Conservation (phyloP, 2,888 invertebrate species). For the Thysanoteuthis rhombus region DNA sequence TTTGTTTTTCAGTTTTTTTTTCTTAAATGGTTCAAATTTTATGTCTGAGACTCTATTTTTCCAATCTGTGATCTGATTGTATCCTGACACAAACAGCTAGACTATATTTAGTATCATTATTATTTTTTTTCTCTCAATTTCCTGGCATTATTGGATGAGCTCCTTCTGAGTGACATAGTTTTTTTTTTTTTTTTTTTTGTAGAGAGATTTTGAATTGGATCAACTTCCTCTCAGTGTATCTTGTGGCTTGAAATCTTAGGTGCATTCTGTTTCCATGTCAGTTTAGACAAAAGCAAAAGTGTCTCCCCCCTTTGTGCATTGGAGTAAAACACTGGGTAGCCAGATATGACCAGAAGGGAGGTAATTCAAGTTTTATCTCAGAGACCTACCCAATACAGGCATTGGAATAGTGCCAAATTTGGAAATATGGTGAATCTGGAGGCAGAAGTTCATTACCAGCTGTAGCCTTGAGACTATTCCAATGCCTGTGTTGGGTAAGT, state of each 20-base stretch:
- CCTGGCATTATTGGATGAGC: not conserved
- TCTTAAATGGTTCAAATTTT: not conserved
- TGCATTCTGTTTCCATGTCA: not conserved
- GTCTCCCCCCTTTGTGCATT: too few species aligned
- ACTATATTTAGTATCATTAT: not conserved
- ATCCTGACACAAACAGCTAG: not conserved
- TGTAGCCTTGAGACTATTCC: too few species aligned
- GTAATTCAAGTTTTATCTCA: too few species aligned
- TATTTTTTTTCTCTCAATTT: not conserved
- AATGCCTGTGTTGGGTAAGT: too few species aligned
- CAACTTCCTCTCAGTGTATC: not conserved
- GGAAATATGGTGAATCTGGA: too few species aligned
- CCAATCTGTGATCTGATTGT: constrained; percentile 12
- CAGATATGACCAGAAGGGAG: too few species aligned
- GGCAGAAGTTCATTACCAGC: too few species aligned
- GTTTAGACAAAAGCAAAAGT: not conserved
- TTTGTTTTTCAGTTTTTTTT: too few species aligned
- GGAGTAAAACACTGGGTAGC: too few species aligned
- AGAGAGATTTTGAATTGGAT: not conserved
- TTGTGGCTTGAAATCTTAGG: not conserved
- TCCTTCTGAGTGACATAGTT: not conserved
- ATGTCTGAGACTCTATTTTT: not conserved
- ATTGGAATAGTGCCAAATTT: too few species aligned
- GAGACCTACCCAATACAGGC: too few species aligned
- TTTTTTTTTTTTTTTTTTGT: not conserved